Evolutionary conservation across 2,113 vertebrate species (phyloP).

Genomic region (Chamaea fasciata): DNA sequence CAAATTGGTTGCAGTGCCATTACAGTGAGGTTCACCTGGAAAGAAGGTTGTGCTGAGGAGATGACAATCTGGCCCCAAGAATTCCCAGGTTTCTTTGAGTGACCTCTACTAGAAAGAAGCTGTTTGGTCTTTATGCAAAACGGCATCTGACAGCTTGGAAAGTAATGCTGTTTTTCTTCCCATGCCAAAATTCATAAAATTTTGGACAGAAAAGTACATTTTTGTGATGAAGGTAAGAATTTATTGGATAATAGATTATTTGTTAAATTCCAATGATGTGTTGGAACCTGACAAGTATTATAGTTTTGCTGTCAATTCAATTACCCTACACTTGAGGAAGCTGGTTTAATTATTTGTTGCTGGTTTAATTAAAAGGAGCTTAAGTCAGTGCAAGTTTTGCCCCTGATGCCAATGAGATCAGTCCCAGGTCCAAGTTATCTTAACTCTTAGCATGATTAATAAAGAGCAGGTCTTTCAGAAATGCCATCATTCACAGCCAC

Average conservation of each 20-base stretch:
- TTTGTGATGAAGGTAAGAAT: neutral
- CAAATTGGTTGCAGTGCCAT: neutral
- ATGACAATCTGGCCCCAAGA: neutral
- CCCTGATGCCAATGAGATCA: neutral
- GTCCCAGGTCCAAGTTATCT: neutral
- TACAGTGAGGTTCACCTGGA: neutral
- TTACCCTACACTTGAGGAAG: neutral
- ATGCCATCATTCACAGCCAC: neutral
- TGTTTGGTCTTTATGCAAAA: neutral
- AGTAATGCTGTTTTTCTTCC: neutral
- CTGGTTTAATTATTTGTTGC: constrained; percentile 34
- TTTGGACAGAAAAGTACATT: neutral
- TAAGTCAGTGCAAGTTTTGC: constrained; percentile 15
- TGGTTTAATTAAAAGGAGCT: neutral
- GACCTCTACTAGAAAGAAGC: neutral
- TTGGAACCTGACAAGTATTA: constrained; percentile 2
- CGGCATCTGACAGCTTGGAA: neutral
- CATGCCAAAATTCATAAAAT: neutral
- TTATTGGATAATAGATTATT: neutral
- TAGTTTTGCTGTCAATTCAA: constrained; percentile 13
- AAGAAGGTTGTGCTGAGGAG: neutral
- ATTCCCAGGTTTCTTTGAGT: neutral
- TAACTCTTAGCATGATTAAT: neutral
- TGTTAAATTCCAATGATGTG: neutral
- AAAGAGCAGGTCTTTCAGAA: neutral